Conservation (phyloP, 2,888 invertebrate genomes). For the Lasiommata megera region DNA sequence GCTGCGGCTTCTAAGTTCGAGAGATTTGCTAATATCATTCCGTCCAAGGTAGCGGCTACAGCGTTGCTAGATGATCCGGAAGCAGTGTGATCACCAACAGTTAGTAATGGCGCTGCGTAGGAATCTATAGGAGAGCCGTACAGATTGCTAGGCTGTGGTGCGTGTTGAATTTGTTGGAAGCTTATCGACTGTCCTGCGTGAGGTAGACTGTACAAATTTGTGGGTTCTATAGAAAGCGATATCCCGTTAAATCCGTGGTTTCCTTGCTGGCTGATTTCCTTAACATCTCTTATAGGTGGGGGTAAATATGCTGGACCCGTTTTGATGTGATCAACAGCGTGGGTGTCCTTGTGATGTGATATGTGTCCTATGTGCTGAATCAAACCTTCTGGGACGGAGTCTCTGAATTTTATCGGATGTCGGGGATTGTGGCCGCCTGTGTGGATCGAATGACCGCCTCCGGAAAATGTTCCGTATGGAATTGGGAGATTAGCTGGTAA, state of each 20-base stretch:
- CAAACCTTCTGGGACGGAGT: conserved; percentile 87
- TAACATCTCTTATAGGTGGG: conserved; percentile 83
- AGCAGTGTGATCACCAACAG: conserved; percentile 75
- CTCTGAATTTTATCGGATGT: conserved; percentile 86
- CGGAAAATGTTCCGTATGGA: conserved; percentile 67
- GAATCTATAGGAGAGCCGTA: conserved; percentile 76
- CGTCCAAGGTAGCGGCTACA: conserved; percentile 66
- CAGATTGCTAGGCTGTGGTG: conserved; percentile 47
- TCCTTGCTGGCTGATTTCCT: conserved; percentile 62
- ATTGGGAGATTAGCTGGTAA: conserved; percentile 58
- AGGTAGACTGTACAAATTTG: conserved; percentile 77
- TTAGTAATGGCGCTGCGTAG: conserved; percentile 73
- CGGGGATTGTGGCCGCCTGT: conserved; percentile 71
- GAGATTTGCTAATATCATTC: conserved; percentile 60
- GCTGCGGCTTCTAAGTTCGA: conserved; percentile 69
- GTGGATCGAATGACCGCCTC: conserved; percentile 64
- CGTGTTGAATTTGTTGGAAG: conserved; percentile 59
- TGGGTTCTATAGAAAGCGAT: conserved; percentile 72
- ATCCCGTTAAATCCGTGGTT: conserved; percentile 51
- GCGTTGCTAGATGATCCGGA: conserved; percentile 63
- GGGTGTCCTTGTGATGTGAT: conserved; percentile 83
- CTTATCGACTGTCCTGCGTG: conserved; percentile 66
- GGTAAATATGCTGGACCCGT: conserved; percentile 82
- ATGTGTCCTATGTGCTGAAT: conserved; percentile 84
- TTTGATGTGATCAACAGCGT: conserved; percentile 76